Base-by-base conservation (phyloP, 2,888 invertebrate species). In the Asteroscopus sphinx region DNA sequence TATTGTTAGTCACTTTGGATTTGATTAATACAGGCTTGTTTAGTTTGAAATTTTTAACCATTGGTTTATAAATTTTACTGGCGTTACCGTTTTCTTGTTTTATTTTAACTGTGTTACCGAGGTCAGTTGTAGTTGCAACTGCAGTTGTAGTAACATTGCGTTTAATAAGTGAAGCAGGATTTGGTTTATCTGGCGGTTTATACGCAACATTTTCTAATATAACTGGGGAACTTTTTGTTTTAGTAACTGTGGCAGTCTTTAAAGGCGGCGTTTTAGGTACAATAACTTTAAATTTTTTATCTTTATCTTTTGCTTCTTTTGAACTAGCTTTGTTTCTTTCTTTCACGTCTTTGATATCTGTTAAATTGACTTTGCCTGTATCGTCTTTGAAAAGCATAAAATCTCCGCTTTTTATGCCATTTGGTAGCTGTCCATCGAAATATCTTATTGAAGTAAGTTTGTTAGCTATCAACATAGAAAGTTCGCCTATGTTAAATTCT, bases 391-490 rank as follows among this genome's bases (percentile, higher is more conserved):
- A 28, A 0, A 91, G 57, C 76, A 92, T 87, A 9, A 76, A 77
- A 0, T 78, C 58, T 1, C 80, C 74, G 1, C 64, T 61, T 9
- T 75, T 77, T 0, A 59, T 42, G 0, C 45, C 41, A 0, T 54
- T 40, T 0, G 60, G 52, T 2, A 60, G 16, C 6, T 68, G 61
- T 0, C 72, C 72, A 0, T 77, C 66, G 0, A 66, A 66, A 8
- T 44, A 67, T 1, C 57, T 13, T 0, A 57, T 17, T 0, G 75
- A 53, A 0, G 84, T 80, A 0, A 89, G 16, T 44, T 84, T 88
- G 35, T 85, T 87, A 0, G 88, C 89, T 35, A 91, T 73, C 0
- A 89, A 46, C 72, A 85, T 79, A 0, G 89, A 89, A 0, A 93
- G 36, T 0, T 86, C 83, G 0, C 67, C 52, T 1, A 85, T 82